A percentile compares a stretch with the other conserved stretches of the same genome.
These are phyloP conservation scores for Ametastegia equiseti DNA, from an alignment of 2,888 invertebrate species.

Conservation along the genomic window DNA sequence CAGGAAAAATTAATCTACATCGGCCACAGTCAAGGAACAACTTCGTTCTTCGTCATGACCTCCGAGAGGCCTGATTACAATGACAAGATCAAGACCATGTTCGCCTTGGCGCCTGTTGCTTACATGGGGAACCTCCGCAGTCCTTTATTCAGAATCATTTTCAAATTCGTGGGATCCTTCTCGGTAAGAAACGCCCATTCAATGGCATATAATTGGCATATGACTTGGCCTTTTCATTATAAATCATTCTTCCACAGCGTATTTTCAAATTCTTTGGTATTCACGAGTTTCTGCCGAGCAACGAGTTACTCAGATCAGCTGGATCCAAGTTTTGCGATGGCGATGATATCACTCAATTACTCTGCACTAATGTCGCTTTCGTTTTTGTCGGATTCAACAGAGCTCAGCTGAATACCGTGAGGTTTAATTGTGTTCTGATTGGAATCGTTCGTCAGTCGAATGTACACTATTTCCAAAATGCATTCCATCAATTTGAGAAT, in stretches of 20 bases:
- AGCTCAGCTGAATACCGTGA: conserved; percentile 78
- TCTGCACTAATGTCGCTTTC: conserved; percentile 84
- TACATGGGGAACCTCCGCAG: conserved; percentile 79
- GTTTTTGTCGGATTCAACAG: conserved; percentile 81
- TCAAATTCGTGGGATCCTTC: no score
- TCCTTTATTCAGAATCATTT: conserved; percentile 67
- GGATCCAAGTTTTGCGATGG: conserved; percentile 79
- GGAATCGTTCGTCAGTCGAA: background rate
- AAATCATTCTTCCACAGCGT: background rate
- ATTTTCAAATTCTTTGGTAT: conserved; percentile 76
- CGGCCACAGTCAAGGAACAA: conserved; percentile 89
- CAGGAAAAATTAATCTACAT: conserved; percentile 83
- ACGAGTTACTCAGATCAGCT: conserved; percentile 66
- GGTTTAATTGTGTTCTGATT: conserved; percentile 44
- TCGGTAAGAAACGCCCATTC: no score
- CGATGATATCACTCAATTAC: conserved; percentile 77
- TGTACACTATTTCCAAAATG: background rate
- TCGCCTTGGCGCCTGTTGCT: conserved; percentile 84
- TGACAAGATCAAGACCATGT: conserved; percentile 82
- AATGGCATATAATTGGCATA: background rate
- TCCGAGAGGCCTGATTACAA: conserved; percentile 83
- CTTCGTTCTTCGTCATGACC: conserved; percentile 83
- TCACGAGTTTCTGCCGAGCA: conserved; percentile 83
- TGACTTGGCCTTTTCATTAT: background rate
- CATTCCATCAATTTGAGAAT: no score